phyloP scores from a whole-genome alignment of 2,888 invertebrate species.

The Lagria hirta region DNA sequence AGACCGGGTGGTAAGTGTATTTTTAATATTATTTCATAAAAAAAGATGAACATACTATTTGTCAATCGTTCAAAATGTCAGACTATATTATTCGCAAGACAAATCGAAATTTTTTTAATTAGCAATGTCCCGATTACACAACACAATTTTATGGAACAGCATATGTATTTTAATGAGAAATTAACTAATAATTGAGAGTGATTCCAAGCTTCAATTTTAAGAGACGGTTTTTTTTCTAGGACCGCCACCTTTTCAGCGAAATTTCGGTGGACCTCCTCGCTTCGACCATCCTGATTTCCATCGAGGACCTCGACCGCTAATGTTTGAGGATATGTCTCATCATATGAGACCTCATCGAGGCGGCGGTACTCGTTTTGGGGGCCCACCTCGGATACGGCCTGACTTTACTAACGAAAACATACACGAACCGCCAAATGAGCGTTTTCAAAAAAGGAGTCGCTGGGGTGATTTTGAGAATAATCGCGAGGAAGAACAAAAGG shows the following conservation, averaged over 20 bases:
- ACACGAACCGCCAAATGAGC: constrained; percentile 17
- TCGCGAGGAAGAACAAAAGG: constrained; percentile 4
- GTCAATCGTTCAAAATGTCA: too few species aligned
- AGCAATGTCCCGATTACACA: too few species aligned
- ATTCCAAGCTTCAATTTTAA: constrained; percentile 16
- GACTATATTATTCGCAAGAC: too few species aligned
- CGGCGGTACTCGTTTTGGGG: constrained; percentile 35
- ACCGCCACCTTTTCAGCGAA: constrained; percentile 52
- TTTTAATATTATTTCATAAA: constrained; percentile 1
- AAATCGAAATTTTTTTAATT: too few species aligned
- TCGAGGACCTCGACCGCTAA: constrained; percentile 42
- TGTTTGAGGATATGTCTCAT: constrained; percentile 34
- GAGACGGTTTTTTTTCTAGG: constrained; percentile 32
- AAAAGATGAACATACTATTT: too few species aligned
- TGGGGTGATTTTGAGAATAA: constrained; percentile 25
- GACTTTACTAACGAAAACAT: constrained; percentile 18
- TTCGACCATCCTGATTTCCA: constrained; percentile 45
- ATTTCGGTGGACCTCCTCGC: constrained; percentile 40
- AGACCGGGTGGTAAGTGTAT: constrained; percentile 31
- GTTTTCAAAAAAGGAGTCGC: constrained; percentile 31
- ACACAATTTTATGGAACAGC: too few species aligned
- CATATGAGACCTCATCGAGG: constrained; percentile 30
- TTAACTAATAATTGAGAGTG: too few species aligned
- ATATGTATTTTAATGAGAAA: too few species aligned
- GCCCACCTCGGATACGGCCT: constrained; percentile 19